Percentiles rank a stretch among this genome's conserved stretches.
phyloP scores from a whole-genome alignment of 2,888 invertebrate genomes.

The Ferdinandea cuprea region DNA sequence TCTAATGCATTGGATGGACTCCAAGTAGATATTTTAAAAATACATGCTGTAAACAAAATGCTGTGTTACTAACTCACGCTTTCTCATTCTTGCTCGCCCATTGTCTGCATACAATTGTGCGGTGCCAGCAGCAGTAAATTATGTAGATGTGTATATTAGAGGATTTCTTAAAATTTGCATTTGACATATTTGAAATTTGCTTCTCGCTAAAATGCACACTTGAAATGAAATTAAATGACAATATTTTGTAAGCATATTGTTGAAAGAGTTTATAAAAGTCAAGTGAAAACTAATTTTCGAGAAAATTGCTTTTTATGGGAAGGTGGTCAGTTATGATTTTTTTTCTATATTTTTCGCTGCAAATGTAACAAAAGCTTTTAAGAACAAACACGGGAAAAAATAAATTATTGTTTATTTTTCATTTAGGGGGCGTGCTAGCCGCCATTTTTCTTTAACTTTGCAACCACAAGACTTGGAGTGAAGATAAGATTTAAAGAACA shows the following conservation, averaged over 20 bases:
- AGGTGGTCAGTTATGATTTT: too few relatives aligned
- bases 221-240: background rate
- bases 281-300: conserved; percentile 11
- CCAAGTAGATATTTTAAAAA: conserved; percentile 82
- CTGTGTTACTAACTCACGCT: conserved; percentile 63
- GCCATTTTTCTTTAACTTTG: too few relatives aligned
- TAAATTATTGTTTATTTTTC: too few relatives aligned
- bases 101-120: conserved; percentile 45
- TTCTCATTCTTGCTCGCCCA: conserved; percentile 34
- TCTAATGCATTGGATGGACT: conserved; percentile 82
- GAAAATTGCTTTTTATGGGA: background rate
- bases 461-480: too few relatives aligned
- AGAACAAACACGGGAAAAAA: too few relatives aligned
- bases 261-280: conserved; percentile 3
- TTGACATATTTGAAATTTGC: background rate
- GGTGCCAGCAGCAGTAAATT: conserved; percentile 8
- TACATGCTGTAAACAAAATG: conserved; percentile 77
- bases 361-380: too few relatives aligned
- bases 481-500: too few relatives aligned
- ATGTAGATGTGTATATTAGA: conserved; percentile 11
- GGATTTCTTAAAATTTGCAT: background rate
- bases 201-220: background rate
- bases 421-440: too few relatives aligned
- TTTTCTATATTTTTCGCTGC: too few relatives aligned
- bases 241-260: background rate